Base-by-base conservation (phyloP, 2,797 vertebrate species). In the Thripadectes ignobilis region DNA sequence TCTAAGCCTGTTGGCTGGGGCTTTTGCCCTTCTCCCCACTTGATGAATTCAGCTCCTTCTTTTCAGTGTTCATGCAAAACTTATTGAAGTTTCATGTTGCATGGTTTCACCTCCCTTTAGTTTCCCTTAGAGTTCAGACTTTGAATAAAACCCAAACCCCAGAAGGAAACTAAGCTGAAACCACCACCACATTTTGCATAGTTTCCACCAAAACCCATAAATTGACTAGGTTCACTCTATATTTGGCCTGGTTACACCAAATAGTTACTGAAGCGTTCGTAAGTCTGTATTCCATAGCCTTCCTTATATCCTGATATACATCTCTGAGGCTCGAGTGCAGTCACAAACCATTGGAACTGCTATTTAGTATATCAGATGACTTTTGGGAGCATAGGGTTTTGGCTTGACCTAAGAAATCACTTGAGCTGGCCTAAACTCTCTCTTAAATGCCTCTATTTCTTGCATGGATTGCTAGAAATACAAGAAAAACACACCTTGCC, bases 181-280 rank as follows among this genome's bases (percentile, higher is more conserved):
- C 84, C 85, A 93, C 34, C 10, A 45, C 49, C 5, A 19, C 30
- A 14, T 41, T 97, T 96, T 96, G 88, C 72, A 85, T 94, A 92
- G 49, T 95, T 97, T 96, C 96, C 66, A 85, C 79, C 91, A 88
- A 84, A 94, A 83, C 13, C 72, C 92, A 73, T 94, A 54, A 61
- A 68, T n/a, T 66, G 49, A 52, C 72, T 39, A n/a, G 19, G 52
- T 45, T 94, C 11, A 10, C 36, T 68, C 45, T 94, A 18, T 59
- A 52, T 68, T 83, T 52, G 67, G n/a, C 51, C 61, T 69, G 34
- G 16, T 27, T 75, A n/a, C 49, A 38, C 48, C 23, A 73, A 77
- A 65, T 86, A 9, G 14, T 73, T 85, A 74, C 46, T 69, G 72
- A 75, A 59, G n/a, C 22, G 3, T 73, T 89, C 39, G 23, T 83